Evolutionary conservation across 2,888 invertebrate species (phyloP).

Genomic region (Heteromurus nitidus): DNA sequence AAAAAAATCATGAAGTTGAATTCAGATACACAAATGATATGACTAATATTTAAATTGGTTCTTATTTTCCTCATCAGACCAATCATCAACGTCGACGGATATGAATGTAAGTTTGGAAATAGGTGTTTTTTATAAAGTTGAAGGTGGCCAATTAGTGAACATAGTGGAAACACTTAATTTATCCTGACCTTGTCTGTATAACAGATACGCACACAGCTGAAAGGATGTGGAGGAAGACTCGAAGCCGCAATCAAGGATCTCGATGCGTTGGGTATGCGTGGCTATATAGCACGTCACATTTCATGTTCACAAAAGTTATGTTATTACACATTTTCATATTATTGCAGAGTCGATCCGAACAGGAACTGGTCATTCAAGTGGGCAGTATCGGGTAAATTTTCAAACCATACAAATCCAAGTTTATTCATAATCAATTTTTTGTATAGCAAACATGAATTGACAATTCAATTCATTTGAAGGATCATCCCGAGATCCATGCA

Average conservation of each 20-base stretch:
- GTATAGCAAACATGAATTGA: no score
- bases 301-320: neutral
- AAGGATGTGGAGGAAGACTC: conserved; percentile 83
- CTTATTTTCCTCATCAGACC: conserved; percentile 75
- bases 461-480: no score
- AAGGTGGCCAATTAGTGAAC: neutral
- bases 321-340: neutral
- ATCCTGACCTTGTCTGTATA: neutral
- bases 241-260: conserved; percentile 68
- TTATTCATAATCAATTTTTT: no score
- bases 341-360: conserved; percentile 85
- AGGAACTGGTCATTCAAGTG: conserved; percentile 91
- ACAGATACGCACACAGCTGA: conserved; percentile 84
- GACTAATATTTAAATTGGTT: neutral
- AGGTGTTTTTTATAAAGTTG: neutral
- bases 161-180: neutral
- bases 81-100: conserved; percentile 89
- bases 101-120: conserved; percentile 79
- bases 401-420: no score
- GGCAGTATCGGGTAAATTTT: no score
- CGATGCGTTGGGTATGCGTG: conserved; percentile 38
- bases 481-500: conserved; percentile 75
- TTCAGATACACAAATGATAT: no score
- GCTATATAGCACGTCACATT: neutral
- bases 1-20: neutral